These are phyloP conservation scores for Zoroaster sp. DNA, from an alignment of 53 echinoderm and acorn worm species.

Conservation along the genomic window DNA sequence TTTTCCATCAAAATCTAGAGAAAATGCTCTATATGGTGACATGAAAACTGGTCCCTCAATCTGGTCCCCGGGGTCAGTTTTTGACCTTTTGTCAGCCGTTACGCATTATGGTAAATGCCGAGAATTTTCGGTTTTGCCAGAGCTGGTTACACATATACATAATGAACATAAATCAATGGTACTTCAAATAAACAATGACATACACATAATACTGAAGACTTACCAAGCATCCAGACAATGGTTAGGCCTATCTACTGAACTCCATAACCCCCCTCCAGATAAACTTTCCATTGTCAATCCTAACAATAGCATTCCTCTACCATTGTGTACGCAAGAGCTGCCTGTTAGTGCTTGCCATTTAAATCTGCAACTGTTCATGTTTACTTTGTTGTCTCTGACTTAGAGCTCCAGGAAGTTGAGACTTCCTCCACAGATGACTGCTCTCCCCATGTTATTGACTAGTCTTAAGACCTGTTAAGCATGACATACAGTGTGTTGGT, in stretches of 20 bases:
- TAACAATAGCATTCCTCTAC: not conserved
- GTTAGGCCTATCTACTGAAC: too few species aligned
- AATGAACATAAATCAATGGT: too few species aligned
- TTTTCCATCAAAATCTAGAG: too few species aligned
- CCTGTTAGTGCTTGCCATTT: not conserved
- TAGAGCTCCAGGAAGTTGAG: constrained; percentile 3
- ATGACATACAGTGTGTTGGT: too few species aligned
- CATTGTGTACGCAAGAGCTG: not conserved
- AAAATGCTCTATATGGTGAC: too few species aligned
- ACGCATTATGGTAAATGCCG: too few species aligned
- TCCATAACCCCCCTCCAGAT: not conserved
- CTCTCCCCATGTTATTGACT: not conserved
- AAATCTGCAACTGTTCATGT: not conserved
- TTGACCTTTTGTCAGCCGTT: too few species aligned
- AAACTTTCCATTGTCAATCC: not conserved
- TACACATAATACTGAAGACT: not conserved
- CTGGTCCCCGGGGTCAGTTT: too few species aligned
- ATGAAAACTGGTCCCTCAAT: too few species aligned
- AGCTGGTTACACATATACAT: too few species aligned
- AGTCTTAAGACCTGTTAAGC: too few species aligned
- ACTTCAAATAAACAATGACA: not conserved
- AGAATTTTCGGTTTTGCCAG: too few species aligned
- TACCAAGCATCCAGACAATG: not conserved
- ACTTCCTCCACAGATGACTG: not conserved
- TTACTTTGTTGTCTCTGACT: constrained; percentile 3